Base-by-base conservation (phyloP, 1,140 invertebrate species). In the Papilio helenus region DNA sequence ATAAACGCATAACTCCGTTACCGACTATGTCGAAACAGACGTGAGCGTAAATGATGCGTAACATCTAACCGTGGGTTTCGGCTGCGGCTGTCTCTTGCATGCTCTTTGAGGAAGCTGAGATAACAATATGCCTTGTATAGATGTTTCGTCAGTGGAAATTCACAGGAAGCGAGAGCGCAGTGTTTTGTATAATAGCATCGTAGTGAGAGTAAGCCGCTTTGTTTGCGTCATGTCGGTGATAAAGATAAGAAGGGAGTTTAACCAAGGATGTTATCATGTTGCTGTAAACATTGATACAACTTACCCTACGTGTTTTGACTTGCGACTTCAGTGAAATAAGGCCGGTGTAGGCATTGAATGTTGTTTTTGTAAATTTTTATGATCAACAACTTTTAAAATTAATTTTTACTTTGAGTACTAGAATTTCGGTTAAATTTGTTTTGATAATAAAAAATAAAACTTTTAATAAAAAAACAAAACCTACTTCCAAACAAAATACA, bases 181-280 rank as follows among this genome's bases (percentile, higher is more conserved):
- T 68, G 26, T 68, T 68, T 29, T 68, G 61, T 68, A n/a, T 51
- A 51, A 51, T 18, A 65, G 58, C 26, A 29, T 68, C 26, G 23
- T 29, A 68, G 61, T 68, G 26, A 29, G 61, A 68, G 26, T 68
- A 29, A 68, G 26, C 26, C 61, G 61, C 61, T 29, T 68, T 68
- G 61, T 68, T 68, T 68, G 61, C 61, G 61, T 16, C 58, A 68
- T 34, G 58, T 14, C 23, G 61, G 26, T 68, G 23, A 68, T 29
- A 68, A 68, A 68, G 61, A 68, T 68, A 68, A 68, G 61, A 29
- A 68, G 23, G 23, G 58, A 61, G 61, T 68, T 61, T 29, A 68
- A 29, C 23, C 12, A 68, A 29, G 23, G 26, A 68, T 68, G 61
- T 68, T 68, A 68, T 68, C 61, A 68, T 68, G 23, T 34, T 23